These are phyloP conservation scores for Apaloderma vittatum DNA, from an alignment of 2,113 vertebrate genomes.

Conservation along the genomic window DNA sequence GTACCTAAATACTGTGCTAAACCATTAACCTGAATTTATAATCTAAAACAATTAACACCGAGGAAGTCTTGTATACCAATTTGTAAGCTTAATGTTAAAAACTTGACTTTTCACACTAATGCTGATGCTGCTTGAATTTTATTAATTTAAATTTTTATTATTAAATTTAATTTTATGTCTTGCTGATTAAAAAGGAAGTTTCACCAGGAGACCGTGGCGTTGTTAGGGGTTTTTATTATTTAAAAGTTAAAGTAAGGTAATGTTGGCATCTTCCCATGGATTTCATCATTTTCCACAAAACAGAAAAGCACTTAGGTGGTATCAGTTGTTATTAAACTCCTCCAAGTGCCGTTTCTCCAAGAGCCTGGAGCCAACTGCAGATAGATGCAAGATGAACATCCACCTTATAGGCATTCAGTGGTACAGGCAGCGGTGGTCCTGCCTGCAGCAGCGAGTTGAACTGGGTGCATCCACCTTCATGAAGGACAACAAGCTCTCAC, in stretches of 20 bases:
- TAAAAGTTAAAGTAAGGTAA: neutral
- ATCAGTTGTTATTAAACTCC: neutral
- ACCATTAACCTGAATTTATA: neutral
- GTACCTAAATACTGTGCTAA: neutral
- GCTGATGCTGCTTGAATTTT: neutral
- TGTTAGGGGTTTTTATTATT: neutral
- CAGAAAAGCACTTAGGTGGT: neutral
- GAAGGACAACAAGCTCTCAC: accelerated
- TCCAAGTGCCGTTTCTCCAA: accelerated
- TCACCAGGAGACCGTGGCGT: neutral
- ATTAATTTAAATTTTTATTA: neutral
- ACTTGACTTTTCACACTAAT: neutral
- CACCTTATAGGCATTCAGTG: neutral
- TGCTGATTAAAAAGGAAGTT: neutral
- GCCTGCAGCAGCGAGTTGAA: neutral
- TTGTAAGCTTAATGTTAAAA: neutral
- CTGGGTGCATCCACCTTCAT: neutral
- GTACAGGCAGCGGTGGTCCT: neutral
- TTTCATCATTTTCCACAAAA: neutral
- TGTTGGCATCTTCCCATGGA: neutral
- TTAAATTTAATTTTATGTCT: neutral
- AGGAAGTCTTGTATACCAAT: neutral
- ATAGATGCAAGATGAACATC: neutral
- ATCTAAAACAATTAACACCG: neutral
- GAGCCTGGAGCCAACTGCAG: neutral